A percentile compares a stretch with the other conserved stretches of the same genome.
These are phyloP conservation scores for Helarctos malayanus DNA, from an alignment of 2,797 vertebrate species.

Conservation along the genomic window DNA sequence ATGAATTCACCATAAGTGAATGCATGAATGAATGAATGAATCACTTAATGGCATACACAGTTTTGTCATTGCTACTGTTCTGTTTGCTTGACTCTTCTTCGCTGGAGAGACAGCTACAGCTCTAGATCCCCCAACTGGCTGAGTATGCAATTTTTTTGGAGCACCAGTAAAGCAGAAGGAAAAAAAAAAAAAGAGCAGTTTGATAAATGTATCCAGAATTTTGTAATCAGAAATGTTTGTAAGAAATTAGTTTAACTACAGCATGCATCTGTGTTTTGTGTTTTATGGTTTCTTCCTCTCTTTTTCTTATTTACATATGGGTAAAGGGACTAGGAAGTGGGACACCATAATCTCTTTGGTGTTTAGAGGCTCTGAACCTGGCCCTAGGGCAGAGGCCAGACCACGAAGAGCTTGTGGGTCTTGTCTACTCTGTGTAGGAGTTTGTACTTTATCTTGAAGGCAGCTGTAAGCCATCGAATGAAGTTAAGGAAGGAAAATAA, in stretches of 20 bases:
- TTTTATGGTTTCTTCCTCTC: neutral
- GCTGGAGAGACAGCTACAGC: neutral
- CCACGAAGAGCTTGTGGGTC: constrained; percentile 4
- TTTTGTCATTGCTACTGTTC: neutral
- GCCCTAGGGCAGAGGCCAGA: constrained; percentile 22
- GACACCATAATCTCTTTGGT: neutral
- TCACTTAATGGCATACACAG: neutral
- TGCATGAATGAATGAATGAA: neutral
- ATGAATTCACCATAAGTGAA: neutral
- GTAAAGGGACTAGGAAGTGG: neutral
- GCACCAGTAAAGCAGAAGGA: neutral
- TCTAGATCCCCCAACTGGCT: neutral
- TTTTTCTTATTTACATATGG: constrained; percentile 14
- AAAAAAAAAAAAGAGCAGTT: neutral
- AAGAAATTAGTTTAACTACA: neutral
- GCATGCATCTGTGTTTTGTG: neutral
- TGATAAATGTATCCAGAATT: neutral
- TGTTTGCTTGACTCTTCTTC: neutral
- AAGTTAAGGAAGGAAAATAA: constrained; percentile 45
- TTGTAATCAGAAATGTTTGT: constrained; percentile 4
- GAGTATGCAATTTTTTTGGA: neutral
- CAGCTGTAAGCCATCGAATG: constrained; percentile 68
- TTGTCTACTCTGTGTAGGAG: constrained; percentile 62
- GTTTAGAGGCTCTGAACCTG: constrained; percentile 28
- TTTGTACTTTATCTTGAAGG: constrained; percentile 72